Base-by-base conservation (phyloP, 92 coral and sea anemone species). In the Scolanthus callimorphus region DNA sequence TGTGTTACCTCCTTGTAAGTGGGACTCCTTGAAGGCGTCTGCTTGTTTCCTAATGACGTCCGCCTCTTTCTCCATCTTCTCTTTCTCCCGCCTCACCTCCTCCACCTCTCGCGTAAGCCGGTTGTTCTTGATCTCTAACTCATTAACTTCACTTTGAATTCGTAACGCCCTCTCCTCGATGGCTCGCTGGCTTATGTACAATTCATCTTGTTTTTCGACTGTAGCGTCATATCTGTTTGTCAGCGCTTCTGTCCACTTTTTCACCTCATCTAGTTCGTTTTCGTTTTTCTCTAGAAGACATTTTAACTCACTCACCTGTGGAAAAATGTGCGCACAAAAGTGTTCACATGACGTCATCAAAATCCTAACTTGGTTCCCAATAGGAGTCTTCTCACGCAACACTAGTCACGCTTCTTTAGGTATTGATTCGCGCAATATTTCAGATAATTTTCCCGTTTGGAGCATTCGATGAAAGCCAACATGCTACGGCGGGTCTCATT, bases 221-320 rank as follows among this genome's bases (percentile, higher is more conserved):
- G 76, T 71, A 22, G 84, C 71, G 59, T 90, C 97, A 49, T 57
- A 86, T 21, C 95, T 81, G 1, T 62, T 63, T 31, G 78, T 90
- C 44, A 90, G 47, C 17, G 95, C 95, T 44, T 82, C 90, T 0
- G 95, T 70, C 95, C 97, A 90, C 31, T 71, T 84, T 34, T 81
- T 81, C 54, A 90, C 49, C 48, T 90, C 89, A 21, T 38, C 60
- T 2, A 90, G 62, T 27, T 59, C 79, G 1, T 65, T 59, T 13
- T 82, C 84, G 34, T 81, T 70, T 25, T 90, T 87, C 8, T 59
- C 85, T 38, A 81, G 57, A 44, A 65, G 65, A 20, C 71, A 73
- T 31, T 72, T 65, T 21, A 66, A 20, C 43, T 66, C 73, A 43
- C 43, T n/a, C 17, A 66, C 30, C 73, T 70, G 55, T 38, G 55